These are phyloP conservation scores for Drosophila pandora DNA, from an alignment of 1,140 invertebrate genomes.

Conservation along the genomic window DNA sequence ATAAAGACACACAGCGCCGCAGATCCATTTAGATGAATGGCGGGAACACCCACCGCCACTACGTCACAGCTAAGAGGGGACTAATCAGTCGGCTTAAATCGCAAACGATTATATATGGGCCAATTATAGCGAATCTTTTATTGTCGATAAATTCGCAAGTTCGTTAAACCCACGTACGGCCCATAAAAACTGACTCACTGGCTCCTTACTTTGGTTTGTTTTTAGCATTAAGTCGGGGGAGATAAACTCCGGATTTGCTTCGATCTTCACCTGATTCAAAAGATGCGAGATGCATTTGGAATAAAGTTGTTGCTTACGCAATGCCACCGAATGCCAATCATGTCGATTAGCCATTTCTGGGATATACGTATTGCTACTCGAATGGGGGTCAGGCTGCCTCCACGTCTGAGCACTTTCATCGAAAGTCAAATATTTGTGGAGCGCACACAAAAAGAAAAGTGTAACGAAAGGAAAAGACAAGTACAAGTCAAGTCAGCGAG, in stretches of 20 bases:
- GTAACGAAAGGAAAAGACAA: slow-evolving; percentile 73
- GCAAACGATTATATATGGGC: slow-evolving; percentile 63
- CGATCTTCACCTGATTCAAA: slow-evolving; percentile 34
- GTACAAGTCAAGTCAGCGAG: slow-evolving; percentile 11
- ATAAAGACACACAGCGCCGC: slow-evolving; percentile 36
- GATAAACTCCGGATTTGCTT: slow-evolving; percentile 33
- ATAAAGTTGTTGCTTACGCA: slow-evolving; percentile 58
- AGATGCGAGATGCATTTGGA: slow-evolving; percentile 37
- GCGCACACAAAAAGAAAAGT: slow-evolving; percentile 67
- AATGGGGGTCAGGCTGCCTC: slow-evolving; percentile 66
- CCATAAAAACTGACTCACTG: slow-evolving; percentile 51
- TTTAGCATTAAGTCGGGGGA: slow-evolving; percentile 23
- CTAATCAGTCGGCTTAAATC: slow-evolving; percentile 47
- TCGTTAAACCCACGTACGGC: slow-evolving; percentile 61
- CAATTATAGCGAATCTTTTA: slow-evolving; percentile 75
- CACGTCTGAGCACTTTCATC: slow-evolving; percentile 70
- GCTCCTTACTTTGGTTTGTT: slow-evolving; percentile 27
- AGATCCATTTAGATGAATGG: slow-evolving; percentile 56
- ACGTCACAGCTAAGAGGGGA: slow-evolving; percentile 36
- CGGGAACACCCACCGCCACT: slow-evolving; percentile 65
- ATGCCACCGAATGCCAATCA: slow-evolving; percentile 65
- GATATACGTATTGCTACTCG: slow-evolving; percentile 29
- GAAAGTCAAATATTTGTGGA: slow-evolving; percentile 79
- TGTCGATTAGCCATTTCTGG: slow-evolving; percentile 59
- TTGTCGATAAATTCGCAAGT: slow-evolving; percentile 76